phyloP scores from a whole-genome alignment of 2,797 vertebrate genomes.

The Muscicapa striata region DNA sequence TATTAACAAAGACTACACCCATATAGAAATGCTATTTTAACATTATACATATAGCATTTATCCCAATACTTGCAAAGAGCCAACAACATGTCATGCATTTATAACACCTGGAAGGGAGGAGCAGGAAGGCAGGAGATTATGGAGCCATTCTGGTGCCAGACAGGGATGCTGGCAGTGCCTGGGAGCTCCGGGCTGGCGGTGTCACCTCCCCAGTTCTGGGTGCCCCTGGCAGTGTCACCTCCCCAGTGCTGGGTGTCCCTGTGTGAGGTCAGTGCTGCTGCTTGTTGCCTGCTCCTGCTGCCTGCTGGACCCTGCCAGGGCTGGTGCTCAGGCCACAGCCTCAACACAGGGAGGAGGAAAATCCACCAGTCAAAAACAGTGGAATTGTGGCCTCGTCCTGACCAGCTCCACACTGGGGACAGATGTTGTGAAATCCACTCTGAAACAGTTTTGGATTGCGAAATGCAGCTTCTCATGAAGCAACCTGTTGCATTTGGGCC shows the following conservation, averaged over 20 bases:
- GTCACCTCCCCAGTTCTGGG: no score
- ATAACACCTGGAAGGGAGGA: not conserved
- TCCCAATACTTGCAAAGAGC: no score
- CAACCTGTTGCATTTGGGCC: not conserved
- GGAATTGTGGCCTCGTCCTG: not conserved
- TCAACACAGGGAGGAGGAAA: fast-evolving
- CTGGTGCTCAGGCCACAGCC: fast-evolving
- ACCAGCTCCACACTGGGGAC: no score
- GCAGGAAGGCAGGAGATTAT: fast-evolving
- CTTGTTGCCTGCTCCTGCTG: not conserved
- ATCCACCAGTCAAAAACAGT: fast-evolving
- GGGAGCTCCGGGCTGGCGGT: fast-evolving
- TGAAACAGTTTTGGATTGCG: not conserved
- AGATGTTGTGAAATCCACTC: not conserved
- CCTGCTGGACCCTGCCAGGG: fast-evolving
- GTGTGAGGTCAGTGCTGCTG: not conserved
- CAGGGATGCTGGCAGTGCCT: not conserved
- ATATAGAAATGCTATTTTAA: no score
- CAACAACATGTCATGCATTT: no score
- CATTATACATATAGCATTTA: no score
- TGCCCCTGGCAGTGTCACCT: no score
- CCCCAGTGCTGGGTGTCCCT: no score
- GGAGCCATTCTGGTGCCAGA: not conserved
- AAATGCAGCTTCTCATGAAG: not conserved
- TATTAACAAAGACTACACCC: no score